Percentiles rank a stretch among this genome's conserved stretches.
These are phyloP conservation scores for Seladonia tumulorum DNA, from an alignment of 2,888 invertebrate genomes.

Conservation along the genomic window DNA sequence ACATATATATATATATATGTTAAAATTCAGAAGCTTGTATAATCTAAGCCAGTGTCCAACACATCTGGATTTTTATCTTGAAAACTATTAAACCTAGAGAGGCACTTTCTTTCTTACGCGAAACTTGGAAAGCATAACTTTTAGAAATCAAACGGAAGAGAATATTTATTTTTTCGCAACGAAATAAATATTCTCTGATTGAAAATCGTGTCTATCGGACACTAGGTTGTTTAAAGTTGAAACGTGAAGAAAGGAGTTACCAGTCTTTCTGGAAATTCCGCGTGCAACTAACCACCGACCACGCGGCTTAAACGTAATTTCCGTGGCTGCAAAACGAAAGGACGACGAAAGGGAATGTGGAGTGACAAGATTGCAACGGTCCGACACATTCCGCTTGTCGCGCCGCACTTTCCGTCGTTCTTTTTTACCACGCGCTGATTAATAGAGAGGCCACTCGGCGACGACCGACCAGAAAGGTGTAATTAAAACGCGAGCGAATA, in stretches of 20 bases:
- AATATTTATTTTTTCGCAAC: too few species aligned
- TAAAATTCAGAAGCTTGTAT: too few species aligned
- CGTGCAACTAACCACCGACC: background rate
- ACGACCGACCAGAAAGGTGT: constrained; percentile 29
- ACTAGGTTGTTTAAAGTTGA: too few species aligned
- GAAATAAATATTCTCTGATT: too few species aligned
- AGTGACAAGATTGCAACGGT: background rate
- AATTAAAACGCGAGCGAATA: constrained; percentile 53
- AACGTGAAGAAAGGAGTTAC: background rate
- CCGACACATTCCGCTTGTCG: constrained; percentile 5
- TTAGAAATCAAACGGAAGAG: too few species aligned
- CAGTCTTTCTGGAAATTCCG: background rate
- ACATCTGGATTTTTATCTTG: too few species aligned
- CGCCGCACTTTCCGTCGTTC: constrained; percentile 13
- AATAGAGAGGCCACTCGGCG: constrained; percentile 25
- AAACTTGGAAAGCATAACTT: too few species aligned
- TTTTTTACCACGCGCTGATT: constrained; percentile 40
- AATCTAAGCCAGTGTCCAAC: too few species aligned
- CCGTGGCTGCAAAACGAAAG: background rate
- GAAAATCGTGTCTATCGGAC: too few species aligned
- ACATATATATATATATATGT: too few species aligned
- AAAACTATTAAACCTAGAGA: too few species aligned
- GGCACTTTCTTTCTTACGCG: too few species aligned
- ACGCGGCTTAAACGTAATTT: background rate
- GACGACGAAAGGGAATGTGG: constrained; percentile 13